Evolutionary conservation across 2,888 invertebrate genomes (phyloP).

Genomic region (Antheraea assamensis): DNA sequence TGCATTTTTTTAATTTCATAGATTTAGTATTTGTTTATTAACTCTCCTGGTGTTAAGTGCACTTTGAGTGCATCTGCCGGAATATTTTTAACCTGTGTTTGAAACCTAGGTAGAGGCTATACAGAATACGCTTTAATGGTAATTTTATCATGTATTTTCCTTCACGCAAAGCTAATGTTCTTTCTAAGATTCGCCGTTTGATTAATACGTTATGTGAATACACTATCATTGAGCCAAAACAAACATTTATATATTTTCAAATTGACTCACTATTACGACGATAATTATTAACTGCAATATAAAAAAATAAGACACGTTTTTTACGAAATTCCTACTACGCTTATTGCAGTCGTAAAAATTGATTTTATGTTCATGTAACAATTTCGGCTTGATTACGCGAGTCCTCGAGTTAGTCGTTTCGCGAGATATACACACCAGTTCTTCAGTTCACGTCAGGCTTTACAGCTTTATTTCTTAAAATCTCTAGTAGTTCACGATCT

Average conservation of each 20-base stretch:
- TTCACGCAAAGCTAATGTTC: background rate
- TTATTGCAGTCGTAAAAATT: too few relatives aligned
- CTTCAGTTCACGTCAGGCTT: too few relatives aligned
- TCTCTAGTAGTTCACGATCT: too few relatives aligned
- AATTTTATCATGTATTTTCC: background rate
- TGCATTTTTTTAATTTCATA: background rate
- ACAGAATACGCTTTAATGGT: background rate
- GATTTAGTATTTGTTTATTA: background rate
- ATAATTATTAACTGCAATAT: too few relatives aligned
- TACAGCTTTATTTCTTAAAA: too few relatives aligned
- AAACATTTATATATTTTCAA: too few relatives aligned
- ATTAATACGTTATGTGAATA: background rate
- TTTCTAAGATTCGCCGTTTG: background rate
- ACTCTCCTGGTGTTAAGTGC: background rate
- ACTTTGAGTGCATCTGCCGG: background rate
- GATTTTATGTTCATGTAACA: background rate
- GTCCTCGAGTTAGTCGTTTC: too few relatives aligned
- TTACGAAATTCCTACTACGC: too few relatives aligned
- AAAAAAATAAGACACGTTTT: too few relatives aligned
- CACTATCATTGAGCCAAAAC: background rate
- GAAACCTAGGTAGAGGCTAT: background rate
- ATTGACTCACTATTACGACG: too few relatives aligned
- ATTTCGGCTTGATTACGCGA: background rate
- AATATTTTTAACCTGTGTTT: background rate
- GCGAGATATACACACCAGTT: too few relatives aligned